Conservation (phyloP, 2,888 invertebrate genomes). For the Drosophila meridiana region DNA sequence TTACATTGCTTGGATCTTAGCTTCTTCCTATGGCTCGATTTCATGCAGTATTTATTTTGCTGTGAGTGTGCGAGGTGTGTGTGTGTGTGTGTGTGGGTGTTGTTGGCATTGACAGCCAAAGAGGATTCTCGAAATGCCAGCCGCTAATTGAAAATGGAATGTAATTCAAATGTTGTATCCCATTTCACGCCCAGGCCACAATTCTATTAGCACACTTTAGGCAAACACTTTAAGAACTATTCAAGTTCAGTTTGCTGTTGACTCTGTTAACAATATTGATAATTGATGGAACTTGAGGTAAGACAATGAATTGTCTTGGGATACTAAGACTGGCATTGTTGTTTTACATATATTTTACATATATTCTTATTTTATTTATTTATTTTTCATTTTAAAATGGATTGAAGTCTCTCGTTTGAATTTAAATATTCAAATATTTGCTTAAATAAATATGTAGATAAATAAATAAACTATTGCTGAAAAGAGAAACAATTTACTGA, state of each 20-base stretch:
- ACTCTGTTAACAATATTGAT: neutral
- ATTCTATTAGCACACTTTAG: neutral
- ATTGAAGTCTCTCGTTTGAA: too few relatives aligned
- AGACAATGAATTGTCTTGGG: neutral
- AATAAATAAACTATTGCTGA: neutral
- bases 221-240: neutral
- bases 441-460: neutral
- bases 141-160: conserved; percentile 20
- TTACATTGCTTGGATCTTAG: conserved; percentile 21
- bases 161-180: conserved; percentile 19
- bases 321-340: too few relatives aligned
- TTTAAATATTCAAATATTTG: neutral
- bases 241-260: neutral
- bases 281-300: neutral
- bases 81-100: neutral
- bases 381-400: too few relatives aligned
- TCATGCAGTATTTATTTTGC: neutral
- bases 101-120: conserved; percentile 23
- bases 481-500: neutral
- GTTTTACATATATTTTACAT: neutral
- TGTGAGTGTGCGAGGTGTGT: neutral
- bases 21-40: conserved; percentile 17
- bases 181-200: conserved; percentile 15
- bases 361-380: too few relatives aligned
- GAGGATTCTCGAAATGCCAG: conserved; percentile 4